phyloP scores from a whole-genome alignment of 2,888 invertebrate genomes.

The Synergus itoensis region DNA sequence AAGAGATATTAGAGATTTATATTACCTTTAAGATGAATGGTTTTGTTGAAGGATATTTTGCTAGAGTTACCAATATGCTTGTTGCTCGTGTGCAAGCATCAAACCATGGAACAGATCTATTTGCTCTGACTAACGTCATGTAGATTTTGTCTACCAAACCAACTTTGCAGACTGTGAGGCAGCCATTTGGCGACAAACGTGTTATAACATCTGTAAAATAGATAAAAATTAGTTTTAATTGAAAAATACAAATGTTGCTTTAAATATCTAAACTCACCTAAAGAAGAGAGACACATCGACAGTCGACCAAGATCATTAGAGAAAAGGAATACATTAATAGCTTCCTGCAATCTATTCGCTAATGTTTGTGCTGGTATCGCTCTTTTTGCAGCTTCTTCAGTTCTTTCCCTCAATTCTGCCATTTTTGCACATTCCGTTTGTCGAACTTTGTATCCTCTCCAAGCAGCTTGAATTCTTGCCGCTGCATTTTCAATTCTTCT shows the following conservation, averaged over 20 bases:
- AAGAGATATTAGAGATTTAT: not conserved
- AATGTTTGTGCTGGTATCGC: constrained; percentile 73
- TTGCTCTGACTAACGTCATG: constrained; percentile 46
- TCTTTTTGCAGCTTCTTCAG: constrained; percentile 63
- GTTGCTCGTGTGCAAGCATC: constrained; percentile 52
- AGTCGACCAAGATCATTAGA: constrained; percentile 73
- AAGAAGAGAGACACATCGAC: constrained; percentile 74
- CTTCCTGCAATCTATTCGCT: constrained; percentile 68
- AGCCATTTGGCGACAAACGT: constrained; percentile 51
- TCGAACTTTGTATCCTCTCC: constrained; percentile 76
- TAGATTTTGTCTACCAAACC: constrained; percentile 49
- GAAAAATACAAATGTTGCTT: not conserved
- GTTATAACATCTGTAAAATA: constrained; percentile 50
- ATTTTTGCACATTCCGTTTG: constrained; percentile 62
- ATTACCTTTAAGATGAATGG: constrained; percentile 12
- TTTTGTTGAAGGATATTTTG: constrained; percentile 41
- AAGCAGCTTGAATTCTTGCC: constrained; percentile 83
- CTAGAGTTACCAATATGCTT: constrained; percentile 51
- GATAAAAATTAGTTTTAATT: not conserved
- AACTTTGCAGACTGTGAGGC: constrained; percentile 45
- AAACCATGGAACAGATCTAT: constrained; percentile 54
- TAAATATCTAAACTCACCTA: constrained; percentile 69
- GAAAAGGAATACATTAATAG: constrained; percentile 69
- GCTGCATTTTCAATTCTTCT: constrained; percentile 79
- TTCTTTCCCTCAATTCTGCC: constrained; percentile 68